Evolutionary conservation across 2,797 vertebrate genomes (phyloP).

Genomic region (Siniperca scherzeri): DNA sequence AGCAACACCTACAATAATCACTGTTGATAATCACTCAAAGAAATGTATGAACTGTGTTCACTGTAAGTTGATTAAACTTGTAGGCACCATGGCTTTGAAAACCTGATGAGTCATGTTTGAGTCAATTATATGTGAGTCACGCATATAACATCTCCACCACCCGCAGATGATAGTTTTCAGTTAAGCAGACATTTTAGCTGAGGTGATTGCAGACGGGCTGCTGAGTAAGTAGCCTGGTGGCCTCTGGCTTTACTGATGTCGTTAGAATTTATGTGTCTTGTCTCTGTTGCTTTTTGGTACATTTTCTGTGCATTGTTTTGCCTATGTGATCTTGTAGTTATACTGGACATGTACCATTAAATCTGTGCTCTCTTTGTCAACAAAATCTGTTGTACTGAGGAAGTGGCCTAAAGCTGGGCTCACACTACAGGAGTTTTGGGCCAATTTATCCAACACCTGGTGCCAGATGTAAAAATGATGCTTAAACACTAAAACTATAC

Average conservation of each 20-base stretch:
- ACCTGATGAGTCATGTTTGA: slow-evolving; percentile 47
- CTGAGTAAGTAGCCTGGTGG: slow-evolving; percentile 36
- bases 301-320: neutral
- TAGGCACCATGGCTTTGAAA: slow-evolving; percentile 1
- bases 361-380: neutral
- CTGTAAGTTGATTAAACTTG: slow-evolving; percentile 7
- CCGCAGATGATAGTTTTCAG: slow-evolving; percentile 37
- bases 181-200: slow-evolving; percentile 5
- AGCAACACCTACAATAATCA: slow-evolving; percentile 24
- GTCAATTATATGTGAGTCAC: slow-evolving; percentile 43
- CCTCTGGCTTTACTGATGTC: slow-evolving; percentile 14
- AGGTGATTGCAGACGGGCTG: slow-evolving; percentile 50
- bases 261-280: neutral
- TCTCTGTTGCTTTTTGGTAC: slow-evolving; percentile 4
- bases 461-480: slow-evolving; percentile 20
- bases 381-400: neutral
- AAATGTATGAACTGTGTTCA: neutral
- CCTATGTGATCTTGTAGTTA: neutral
- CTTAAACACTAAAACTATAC: neutral
- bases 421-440: too few species aligned
- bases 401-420: neutral
- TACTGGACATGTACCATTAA: neutral
- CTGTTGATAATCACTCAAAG: neutral
- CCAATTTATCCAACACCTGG: neutral
- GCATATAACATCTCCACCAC: slow-evolving; percentile 25